Percentiles rank a stretch among this genome's conserved stretches.
Conservation (phyloP, 1,140 invertebrate genomes). For the Drosophila nasuta region DNA sequence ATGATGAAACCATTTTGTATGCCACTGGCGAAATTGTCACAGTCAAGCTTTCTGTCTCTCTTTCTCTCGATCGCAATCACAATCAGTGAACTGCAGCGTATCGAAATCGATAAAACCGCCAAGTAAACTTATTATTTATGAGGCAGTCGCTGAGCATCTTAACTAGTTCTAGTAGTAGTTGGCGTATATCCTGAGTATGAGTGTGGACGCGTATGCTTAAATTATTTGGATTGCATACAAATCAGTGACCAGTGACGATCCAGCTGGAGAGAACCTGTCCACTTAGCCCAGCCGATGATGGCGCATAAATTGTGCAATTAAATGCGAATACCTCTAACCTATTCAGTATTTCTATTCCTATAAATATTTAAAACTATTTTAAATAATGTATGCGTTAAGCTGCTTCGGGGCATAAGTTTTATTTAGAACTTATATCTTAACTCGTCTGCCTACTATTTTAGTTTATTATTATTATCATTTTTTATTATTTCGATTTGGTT, state of each 20-base stretch:
- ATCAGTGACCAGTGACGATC: constrained; percentile 30
- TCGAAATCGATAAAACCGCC: constrained; percentile 49
- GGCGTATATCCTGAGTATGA: constrained; percentile 56
- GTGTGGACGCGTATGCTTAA: neutral
- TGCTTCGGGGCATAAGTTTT: constrained; percentile 2
- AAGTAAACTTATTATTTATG: constrained; percentile 68
- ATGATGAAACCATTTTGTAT: constrained; percentile 59
- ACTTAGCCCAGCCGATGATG: constrained; percentile 22
- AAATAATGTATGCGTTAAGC: constrained; percentile 36
- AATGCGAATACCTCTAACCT: constrained; percentile 42
- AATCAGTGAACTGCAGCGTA: constrained; percentile 9
- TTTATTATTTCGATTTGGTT: constrained; percentile 4
- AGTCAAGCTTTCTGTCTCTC: constrained; percentile 4
- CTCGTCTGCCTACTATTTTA: constrained; percentile 34
- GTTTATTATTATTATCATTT: constrained; percentile 26
- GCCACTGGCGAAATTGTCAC: constrained; percentile 67
- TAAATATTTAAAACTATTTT: constrained; percentile 46
- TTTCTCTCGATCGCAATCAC: constrained; percentile 17
- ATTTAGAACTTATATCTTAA: constrained; percentile 17
- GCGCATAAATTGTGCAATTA: constrained; percentile 58
- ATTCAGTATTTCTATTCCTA: constrained; percentile 36
- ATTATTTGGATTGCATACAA: constrained; percentile 50
- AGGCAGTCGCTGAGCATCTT: constrained; percentile 42
- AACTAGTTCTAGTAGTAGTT: constrained; percentile 50
- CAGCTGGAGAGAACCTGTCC: constrained; percentile 41